These are phyloP conservation scores for Mormyrus hasselquistii DNA, from an alignment of 2,797 vertebrate genomes.

Conservation along the genomic window DNA sequence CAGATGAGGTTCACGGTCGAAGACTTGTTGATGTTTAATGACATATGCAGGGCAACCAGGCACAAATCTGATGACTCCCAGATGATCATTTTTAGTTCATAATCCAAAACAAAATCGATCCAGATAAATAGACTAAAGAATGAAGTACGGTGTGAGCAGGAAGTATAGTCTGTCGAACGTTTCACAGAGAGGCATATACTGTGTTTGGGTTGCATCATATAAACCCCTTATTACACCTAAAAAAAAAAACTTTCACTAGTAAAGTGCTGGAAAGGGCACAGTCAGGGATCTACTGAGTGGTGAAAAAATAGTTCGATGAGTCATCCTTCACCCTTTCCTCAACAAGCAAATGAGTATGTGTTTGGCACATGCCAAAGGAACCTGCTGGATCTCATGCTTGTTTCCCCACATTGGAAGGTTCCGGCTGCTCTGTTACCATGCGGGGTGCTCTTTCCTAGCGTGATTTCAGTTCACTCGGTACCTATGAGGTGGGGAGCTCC, in stretches of 20 bases:
- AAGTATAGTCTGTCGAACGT: neutral
- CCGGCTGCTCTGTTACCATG: neutral
- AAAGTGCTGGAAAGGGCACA: neutral
- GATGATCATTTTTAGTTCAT: neutral
- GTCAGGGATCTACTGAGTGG: neutral
- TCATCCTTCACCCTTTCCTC: neutral
- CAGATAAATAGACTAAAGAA: neutral
- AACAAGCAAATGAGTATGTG: neutral
- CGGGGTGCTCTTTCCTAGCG: neutral
- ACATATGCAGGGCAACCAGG: neutral
- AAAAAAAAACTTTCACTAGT: neutral
- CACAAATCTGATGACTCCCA: neutral
- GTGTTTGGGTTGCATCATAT: neutral
- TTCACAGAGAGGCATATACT: neutral
- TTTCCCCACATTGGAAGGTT: neutral
- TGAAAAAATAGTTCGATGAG: neutral
- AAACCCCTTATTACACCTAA: neutral
- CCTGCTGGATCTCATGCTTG: neutral
- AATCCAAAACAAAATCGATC: neutral
- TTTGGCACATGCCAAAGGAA: neutral
- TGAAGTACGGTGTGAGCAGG: neutral
- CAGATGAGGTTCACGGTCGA: neutral
- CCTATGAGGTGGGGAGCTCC: neutral
- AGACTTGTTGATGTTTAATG: neutral
- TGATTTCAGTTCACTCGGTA: neutral